These are phyloP conservation scores for Terrapene triunguis DNA, from an alignment of 2,113 vertebrate species.

Conservation along the genomic window DNA sequence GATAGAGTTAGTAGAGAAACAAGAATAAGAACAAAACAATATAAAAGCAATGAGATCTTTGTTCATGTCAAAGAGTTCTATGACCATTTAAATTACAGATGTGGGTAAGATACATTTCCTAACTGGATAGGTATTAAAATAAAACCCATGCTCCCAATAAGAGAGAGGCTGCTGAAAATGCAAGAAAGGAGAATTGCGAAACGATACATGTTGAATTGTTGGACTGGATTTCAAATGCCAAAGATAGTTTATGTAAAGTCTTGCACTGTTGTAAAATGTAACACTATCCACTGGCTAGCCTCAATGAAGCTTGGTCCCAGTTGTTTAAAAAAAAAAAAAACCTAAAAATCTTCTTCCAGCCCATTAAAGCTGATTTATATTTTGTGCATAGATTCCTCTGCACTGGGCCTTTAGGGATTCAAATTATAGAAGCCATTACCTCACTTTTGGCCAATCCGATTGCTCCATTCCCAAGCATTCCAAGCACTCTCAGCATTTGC, in stretches of 20 bases:
- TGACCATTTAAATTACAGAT: slow-evolving; percentile 75
- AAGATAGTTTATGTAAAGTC: slow-evolving; percentile 84
- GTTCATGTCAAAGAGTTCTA: slow-evolving; percentile 64
- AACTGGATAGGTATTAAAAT: slow-evolving; percentile 66
- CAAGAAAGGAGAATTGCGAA: slow-evolving; percentile 75
- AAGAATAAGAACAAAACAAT: slow-evolving; percentile 67
- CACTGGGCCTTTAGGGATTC: slow-evolving; percentile 58
- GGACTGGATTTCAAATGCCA: slow-evolving; percentile 83
- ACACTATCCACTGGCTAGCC: slow-evolving; percentile 79
- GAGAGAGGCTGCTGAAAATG: slow-evolving; percentile 74
- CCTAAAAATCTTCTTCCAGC: slow-evolving; percentile 79
- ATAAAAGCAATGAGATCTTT: slow-evolving; percentile 73
- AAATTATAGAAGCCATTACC: slow-evolving; percentile 63
- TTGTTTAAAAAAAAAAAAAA: slow-evolving; percentile 84
- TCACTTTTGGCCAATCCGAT: slow-evolving; percentile 65
- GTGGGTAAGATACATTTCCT: slow-evolving; percentile 68
- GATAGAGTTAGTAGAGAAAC: slow-evolving; percentile 50
- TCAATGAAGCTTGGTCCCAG: slow-evolving; percentile 74
- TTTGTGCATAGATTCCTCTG: slow-evolving; percentile 72
- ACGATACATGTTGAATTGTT: slow-evolving; percentile 82
- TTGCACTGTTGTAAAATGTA: slow-evolving; percentile 83
- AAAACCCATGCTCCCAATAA: slow-evolving; percentile 62
- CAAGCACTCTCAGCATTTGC: slow-evolving; percentile 9
- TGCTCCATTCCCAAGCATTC: slow-evolving; percentile 44
- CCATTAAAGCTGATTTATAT: slow-evolving; percentile 79